These are phyloP conservation scores for Bradysia coprophila DNA, from an alignment of 1,140 invertebrate genomes.

Conservation along the genomic window DNA sequence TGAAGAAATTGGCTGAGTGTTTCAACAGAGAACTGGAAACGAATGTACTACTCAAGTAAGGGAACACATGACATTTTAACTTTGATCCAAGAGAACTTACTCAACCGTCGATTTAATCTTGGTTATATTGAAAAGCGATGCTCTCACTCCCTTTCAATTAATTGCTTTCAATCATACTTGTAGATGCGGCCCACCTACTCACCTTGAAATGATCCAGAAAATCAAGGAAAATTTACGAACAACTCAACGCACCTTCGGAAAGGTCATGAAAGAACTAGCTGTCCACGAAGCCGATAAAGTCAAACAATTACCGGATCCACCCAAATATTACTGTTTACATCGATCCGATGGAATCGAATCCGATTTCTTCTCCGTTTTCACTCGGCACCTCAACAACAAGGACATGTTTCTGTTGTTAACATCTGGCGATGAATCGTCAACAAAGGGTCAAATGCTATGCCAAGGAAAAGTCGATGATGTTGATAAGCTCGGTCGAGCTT, in stretches of 20 bases:
- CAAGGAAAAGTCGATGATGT: slow-evolving; percentile 30
- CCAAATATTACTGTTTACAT: slow-evolving; percentile 35
- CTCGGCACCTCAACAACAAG: slow-evolving; percentile 38
- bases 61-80: no score
- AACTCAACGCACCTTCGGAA: slow-evolving; percentile 38
- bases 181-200: slow-evolving; percentile 45
- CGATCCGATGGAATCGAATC: slow-evolving; percentile 49
- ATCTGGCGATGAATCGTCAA: slow-evolving; percentile 44
- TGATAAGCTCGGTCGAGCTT: slow-evolving; percentile 27
- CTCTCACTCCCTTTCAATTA: slow-evolving; percentile 4
- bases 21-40: slow-evolving; percentile 45
- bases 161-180: slow-evolving; percentile 12
- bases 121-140: slow-evolving; percentile 3
- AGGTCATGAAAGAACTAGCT: slow-evolving; percentile 43
- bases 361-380: slow-evolving; percentile 39
- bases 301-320: slow-evolving; percentile 27
- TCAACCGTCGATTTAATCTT: slow-evolving; percentile 1
- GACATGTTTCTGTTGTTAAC: slow-evolving; percentile 41
- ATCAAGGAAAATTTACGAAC: slow-evolving; percentile 44
- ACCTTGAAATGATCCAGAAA: slow-evolving; percentile 50
- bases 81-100: no score
- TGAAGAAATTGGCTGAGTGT: slow-evolving; percentile 34
- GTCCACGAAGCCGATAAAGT: slow-evolving; percentile 39
- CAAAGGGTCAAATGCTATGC: slow-evolving; percentile 40
- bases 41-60: slow-evolving; percentile 45